Evolutionary conservation across 2,113 vertebrate genomes (phyloP).

Genomic region (Arizona elegans): DNA sequence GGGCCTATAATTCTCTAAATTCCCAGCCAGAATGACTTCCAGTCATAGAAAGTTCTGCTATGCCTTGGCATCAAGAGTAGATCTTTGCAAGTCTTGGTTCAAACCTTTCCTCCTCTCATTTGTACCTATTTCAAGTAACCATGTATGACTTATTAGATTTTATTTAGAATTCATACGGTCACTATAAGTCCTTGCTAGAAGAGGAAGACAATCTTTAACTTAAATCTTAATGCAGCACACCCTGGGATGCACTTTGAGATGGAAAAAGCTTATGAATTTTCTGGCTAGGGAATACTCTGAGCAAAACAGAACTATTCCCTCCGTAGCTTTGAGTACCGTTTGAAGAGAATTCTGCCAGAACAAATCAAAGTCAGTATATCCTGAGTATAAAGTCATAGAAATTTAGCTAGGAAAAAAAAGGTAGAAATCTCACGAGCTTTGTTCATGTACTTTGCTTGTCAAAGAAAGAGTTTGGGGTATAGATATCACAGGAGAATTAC

Average conservation of each 20-base stretch:
- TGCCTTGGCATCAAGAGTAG: neutral
- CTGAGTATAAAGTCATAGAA: neutral
- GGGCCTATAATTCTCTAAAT: neutral
- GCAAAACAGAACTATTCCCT: neutral
- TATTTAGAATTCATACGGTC: neutral
- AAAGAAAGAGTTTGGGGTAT: neutral
- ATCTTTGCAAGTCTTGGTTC: neutral
- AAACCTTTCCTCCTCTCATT: neutral
- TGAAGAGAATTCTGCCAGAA: neutral
- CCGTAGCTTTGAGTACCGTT: neutral
- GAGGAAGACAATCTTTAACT: neutral
- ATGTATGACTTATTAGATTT: neutral
- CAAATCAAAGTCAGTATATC: neutral
- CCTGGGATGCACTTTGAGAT: neutral
- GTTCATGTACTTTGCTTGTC: neutral
- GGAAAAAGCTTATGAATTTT: neutral
- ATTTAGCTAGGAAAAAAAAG: neutral
- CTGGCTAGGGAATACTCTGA: neutral
- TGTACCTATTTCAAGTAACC: neutral
- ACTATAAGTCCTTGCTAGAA: neutral
- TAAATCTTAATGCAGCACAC: neutral
- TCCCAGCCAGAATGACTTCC: neutral
- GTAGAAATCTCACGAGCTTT: neutral
- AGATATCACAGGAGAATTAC: neutral
- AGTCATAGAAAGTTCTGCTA: neutral